Evolutionary conservation across 2,888 invertebrate genomes (phyloP), one percentile per base, ranked within the genome.

Genomic region (Leptopilina myrica): DNA sequence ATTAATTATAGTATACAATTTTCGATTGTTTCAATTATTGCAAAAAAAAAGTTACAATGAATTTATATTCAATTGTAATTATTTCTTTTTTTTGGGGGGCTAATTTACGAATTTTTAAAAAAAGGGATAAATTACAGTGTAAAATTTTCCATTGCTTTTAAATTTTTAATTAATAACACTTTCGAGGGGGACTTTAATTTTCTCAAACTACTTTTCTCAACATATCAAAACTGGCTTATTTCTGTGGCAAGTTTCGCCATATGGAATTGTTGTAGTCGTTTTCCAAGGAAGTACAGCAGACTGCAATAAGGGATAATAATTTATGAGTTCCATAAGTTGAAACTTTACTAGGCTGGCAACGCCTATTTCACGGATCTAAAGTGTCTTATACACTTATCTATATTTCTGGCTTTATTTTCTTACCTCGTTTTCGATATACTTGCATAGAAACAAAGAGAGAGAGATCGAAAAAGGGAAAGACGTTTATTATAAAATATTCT

Each of bases 271-370:
- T 83, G 81, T 78, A 81, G 80, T 76, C 80, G 81, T 69, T 83
- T 82, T 82, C 80, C 79, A 77, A 78, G 81, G 79, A 85, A 83
- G 83, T 80, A 82, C 80, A 80, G 76, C 82, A 78, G 80, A 80
- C 80, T 79, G 76, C 80, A 20, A 33, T 66, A 66, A 80, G 49
- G 49, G 49, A 49, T 49, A 49, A 84, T 84, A 85, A 86, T 85
- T 85, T 84, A 86, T 81, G 84, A 84, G 84, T 82, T 86, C 84
- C 84, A 84, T 82, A 84, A 86, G 84, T 84, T 86, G 81, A 82
- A 79, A 86, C 84, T 81, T 79, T 67, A 77, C 82, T 78, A 80
- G 81, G 69, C 82, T 79, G 80, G 82, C 80, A 84, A 84, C 84
- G 84, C 84, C 84, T 85, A 85, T 82, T 84, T 84, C 81, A 82